Conservation (phyloP, 2,888 invertebrate species). For the Octodonta nipae region DNA sequence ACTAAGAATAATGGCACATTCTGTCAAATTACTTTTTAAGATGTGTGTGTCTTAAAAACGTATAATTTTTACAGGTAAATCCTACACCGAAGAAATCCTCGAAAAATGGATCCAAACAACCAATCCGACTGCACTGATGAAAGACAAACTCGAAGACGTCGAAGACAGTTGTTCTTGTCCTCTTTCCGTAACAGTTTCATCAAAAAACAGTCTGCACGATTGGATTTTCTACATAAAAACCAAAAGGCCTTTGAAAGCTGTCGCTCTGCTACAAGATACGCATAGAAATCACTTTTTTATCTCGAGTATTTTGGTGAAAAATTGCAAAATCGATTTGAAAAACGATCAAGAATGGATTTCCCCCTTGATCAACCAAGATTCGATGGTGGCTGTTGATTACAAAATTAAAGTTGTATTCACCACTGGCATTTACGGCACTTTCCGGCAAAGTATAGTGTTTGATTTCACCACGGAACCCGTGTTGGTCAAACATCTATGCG, state of each 20-base stretch:
- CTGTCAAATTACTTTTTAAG: too few species aligned
- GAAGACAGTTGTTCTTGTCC: slow-evolving; percentile 46
- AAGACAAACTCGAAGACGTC: slow-evolving; percentile 45
- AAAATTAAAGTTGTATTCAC: slow-evolving; percentile 22
- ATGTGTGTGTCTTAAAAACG: too few species aligned
- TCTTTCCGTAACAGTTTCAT: slow-evolving; percentile 46
- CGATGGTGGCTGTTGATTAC: slow-evolving; percentile 19
- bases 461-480: slow-evolving; percentile 56
- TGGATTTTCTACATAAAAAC: slow-evolving; percentile 48
- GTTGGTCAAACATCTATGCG: slow-evolving; percentile 53
- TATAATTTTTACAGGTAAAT: slow-evolving; percentile 28
- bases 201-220: slow-evolving; percentile 46
- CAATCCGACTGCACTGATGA: slow-evolving; percentile 49
- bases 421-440: slow-evolving; percentile 64
- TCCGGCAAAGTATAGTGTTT: slow-evolving; percentile 61
- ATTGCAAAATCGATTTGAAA: slow-evolving; percentile 20
- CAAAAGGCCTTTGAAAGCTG: slow-evolving; percentile 42
- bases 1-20: too few species aligned
- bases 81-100: slow-evolving; percentile 47
- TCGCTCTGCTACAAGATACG: slow-evolving; percentile 56
- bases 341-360: slow-evolving; percentile 44
- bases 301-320: slow-evolving; percentile 34
- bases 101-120: slow-evolving; percentile 50
- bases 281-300: slow-evolving; percentile 54
- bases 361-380: slow-evolving; percentile 16